Conservation (phyloP, 2,888 invertebrate species). For the Sphaerophoria rueppellii region DNA sequence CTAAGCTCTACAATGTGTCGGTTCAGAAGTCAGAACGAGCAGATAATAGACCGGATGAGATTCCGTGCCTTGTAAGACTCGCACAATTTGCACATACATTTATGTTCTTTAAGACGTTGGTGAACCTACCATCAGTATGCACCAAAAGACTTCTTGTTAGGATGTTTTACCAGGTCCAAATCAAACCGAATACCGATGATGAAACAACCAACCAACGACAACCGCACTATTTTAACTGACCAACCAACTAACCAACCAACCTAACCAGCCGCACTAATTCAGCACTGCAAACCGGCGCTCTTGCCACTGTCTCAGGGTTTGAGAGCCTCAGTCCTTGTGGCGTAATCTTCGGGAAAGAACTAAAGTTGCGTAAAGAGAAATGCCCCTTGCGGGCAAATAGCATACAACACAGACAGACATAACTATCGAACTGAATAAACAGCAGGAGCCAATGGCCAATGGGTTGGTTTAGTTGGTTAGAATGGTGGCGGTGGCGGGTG, state of each 20-base stretch:
- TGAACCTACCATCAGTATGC: conserved; percentile 60
- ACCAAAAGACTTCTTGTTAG: conserved; percentile 53
- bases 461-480: neutral
- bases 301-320: neutral
- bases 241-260: conserved; percentile 45
- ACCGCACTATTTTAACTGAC: neutral
- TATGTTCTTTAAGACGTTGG: conserved; percentile 61
- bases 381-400: conserved; percentile 70
- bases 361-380: conserved; percentile 74
- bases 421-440: conserved; percentile 53
- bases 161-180: conserved; percentile 53
- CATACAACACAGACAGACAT: conserved; percentile 2
- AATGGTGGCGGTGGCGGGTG: conserved; percentile 8
- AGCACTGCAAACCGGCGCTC: conserved; percentile 62
- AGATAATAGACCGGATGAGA: conserved; percentile 70
- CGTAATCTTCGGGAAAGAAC: conserved; percentile 74
- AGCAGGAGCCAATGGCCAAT: conserved; percentile 59
- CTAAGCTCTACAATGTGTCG: too few relatives aligned
- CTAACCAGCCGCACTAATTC: conserved; percentile 48
- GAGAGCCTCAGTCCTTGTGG: conserved; percentile 67
- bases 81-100: conserved; percentile 39
- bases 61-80: conserved; percentile 23
- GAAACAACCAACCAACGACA: conserved; percentile 52
- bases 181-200: conserved; percentile 40
- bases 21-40: conserved; percentile 19